These are phyloP conservation scores for Theretra japonica DNA, from an alignment of 2,888 invertebrate species.

Conservation along the genomic window DNA sequence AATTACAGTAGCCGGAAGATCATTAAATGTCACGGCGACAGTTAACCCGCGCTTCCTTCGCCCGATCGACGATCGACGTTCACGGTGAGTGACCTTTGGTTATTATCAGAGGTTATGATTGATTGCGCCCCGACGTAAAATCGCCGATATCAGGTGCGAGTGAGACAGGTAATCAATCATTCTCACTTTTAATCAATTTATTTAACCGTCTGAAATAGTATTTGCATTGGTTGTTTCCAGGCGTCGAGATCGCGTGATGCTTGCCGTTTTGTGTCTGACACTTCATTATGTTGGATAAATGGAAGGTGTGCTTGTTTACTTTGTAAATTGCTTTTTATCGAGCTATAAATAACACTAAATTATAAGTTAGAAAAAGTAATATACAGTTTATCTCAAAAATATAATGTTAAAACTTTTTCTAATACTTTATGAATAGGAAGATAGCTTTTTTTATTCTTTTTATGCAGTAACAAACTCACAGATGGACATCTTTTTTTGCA, in stretches of 20 bases:
- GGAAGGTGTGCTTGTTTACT: conserved; percentile 5
- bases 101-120: conserved; percentile 42
- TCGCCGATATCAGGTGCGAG: conserved; percentile 66
- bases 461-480: no score
- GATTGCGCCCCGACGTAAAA: conserved; percentile 41
- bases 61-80: background rate
- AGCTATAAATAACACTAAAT: no score
- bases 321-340: background rate
- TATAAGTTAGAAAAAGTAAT: no score
- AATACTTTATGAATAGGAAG: no score
- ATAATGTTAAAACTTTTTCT: no score
- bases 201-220: conserved; percentile 39
- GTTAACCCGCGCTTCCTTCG: conserved; percentile 26
- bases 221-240: conserved; percentile 22
- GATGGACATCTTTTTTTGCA: no score
- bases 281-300: conserved; percentile 8
- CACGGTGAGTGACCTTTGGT: conserved; percentile 32
- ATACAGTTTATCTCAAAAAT: no score
- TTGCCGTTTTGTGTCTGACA: conserved; percentile 10
- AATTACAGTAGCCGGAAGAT: conserved; percentile 9
- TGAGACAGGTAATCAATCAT: conserved; percentile 70
- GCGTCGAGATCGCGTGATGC: conserved; percentile 8
- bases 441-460: no score
- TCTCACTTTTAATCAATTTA: conserved; percentile 74
- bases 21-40: conserved; percentile 25